A percentile compares a stretch with the other conserved stretches of the same genome.
Evolutionary conservation across 2,888 invertebrate species (phyloP).

Genomic region (Mesorhabditis sp.): DNA sequence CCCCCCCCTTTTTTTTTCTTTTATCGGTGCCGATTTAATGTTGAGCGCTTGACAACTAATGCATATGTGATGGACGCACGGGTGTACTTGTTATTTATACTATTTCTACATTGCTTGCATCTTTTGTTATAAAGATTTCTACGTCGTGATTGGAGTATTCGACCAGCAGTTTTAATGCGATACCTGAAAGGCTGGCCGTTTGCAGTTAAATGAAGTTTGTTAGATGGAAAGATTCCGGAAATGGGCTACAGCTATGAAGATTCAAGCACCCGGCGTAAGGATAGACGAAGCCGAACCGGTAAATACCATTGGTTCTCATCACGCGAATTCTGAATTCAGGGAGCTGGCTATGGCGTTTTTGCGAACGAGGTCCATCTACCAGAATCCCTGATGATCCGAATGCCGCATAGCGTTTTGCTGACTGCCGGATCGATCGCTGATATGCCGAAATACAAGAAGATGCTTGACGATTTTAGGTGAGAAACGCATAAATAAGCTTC

Average conservation of each 20-base stretch:
- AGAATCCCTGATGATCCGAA: slow-evolving; percentile 24
- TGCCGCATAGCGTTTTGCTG: slow-evolving; percentile 30
- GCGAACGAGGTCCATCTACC: slow-evolving; percentile 19
- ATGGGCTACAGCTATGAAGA: slow-evolving; percentile 8
- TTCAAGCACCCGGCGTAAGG: slow-evolving; percentile 8
- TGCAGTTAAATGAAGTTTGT: too few relatives aligned
- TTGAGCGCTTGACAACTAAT: too few relatives aligned
- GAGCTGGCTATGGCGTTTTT: slow-evolving; percentile 37
- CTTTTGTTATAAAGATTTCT: too few relatives aligned
- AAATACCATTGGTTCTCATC: not conserved
- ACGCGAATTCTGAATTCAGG: slow-evolving; percentile 15
- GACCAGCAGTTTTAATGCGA: too few relatives aligned
- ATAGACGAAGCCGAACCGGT: slow-evolving; percentile 14
- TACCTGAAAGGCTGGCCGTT: too few relatives aligned
- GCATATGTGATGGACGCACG: too few relatives aligned
- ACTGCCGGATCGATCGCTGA: slow-evolving; percentile 34
- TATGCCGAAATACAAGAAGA: slow-evolving; percentile 32
- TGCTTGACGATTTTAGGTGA: slow-evolving; percentile 28
- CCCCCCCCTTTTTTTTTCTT: too few relatives aligned
- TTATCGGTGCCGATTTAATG: too few relatives aligned
- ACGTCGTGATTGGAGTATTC: too few relatives aligned
- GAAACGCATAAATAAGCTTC: not conserved
- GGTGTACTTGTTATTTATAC: too few relatives aligned
- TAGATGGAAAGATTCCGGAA: slow-evolving; percentile 11
- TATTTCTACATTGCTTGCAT: too few relatives aligned